Base-by-base conservation (phyloP, 2,888 invertebrate genomes). In the Apodemia zela region DNA sequence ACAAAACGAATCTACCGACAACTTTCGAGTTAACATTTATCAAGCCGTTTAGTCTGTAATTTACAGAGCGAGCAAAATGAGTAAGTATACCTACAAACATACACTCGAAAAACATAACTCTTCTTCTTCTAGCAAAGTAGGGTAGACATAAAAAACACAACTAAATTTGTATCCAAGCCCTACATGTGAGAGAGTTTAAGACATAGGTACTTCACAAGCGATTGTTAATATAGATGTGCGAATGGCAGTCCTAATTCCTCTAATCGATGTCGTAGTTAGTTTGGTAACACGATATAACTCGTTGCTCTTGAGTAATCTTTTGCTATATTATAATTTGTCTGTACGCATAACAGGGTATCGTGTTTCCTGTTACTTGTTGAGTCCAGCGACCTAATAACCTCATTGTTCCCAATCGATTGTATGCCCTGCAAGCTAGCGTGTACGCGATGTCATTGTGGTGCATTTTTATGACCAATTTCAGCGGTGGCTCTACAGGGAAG, bases 401-500 rank as follows among this genome's bases (percentile, higher is more conserved):
- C 73, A 72, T 84, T 87, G 71, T 66, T 65, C 66, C 69, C 68
- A 75, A 84, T 86, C 84, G 84, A 86, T 87, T 63, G 42, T 80
- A 76, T 78, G 71, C 61, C 58, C 65, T 67, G 25, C 61, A 45
- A 45, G 42, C 11, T 57, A 66, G 61, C 61, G 54, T 54, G 54
- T 11, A 63, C 65, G 66, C 65, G 59, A 64, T 63, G 58, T 45
- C 47, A 59, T 58, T 63, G 59, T 59, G 47, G 59, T 58, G 59
- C 62, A 29, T 45, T 54, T 45, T 42, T 42, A 42, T 42, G 42
- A 42, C 42, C 42, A 42, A 42, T 15, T 42, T 15, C 15, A 15
- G 42, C 15, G 15, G 42, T 15, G 15, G 15, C 15, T 42, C 0
- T 38, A 13, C 38, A 42, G 4, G 15, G 42, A 42, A 42, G 15